These are phyloP conservation scores for Falco naumanni DNA, from an alignment of 2,797 vertebrate species.

Conservation along the genomic window DNA sequence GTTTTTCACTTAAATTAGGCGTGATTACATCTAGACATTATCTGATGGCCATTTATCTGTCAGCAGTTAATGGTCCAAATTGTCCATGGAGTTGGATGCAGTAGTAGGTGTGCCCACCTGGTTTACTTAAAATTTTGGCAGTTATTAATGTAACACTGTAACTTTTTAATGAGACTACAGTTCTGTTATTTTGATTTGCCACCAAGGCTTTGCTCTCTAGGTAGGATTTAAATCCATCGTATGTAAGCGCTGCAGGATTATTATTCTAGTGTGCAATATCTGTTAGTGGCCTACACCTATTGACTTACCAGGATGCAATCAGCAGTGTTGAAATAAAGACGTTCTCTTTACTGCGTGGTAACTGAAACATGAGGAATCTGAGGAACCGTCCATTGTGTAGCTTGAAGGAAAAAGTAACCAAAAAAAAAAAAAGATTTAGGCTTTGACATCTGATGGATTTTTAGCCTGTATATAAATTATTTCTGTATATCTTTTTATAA, in stretches of 20 bases:
- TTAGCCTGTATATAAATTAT: neutral
- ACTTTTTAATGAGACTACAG: neutral
- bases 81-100: neutral
- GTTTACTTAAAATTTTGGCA: neutral
- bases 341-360: neutral
- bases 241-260: accelerated
- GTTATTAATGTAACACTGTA: neutral
- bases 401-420: neutral
- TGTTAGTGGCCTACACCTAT: neutral
- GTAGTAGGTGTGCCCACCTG: neutral
- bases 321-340: neutral
- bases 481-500: neutral
- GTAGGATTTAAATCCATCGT: neutral
- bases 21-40: neutral
- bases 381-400: neutral
- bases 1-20: neutral
- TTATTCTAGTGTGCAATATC: neutral
- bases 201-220: neutral
- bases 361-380: neutral
- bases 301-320: neutral
- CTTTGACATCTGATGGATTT: neutral
- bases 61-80: neutral
- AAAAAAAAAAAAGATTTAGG: neutral
- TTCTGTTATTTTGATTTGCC: neutral
- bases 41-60: neutral